Conservation (phyloP, 1,140 invertebrate species). For the Oedothorax gibbosus region DNA sequence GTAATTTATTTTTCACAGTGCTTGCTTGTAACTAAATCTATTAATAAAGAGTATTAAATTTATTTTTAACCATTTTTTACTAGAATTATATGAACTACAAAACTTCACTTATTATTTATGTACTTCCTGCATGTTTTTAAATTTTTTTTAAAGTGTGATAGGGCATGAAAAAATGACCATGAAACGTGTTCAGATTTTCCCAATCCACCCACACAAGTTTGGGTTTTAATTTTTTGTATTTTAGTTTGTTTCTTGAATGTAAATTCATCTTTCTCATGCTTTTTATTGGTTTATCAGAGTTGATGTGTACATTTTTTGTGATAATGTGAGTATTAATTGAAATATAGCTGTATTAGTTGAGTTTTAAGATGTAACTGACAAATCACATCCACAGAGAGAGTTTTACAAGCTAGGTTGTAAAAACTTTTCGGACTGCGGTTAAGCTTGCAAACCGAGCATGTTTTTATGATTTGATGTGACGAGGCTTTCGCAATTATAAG, state of each 20-base stretch:
- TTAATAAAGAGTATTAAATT: no score
- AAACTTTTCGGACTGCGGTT: constrained; percentile 14
- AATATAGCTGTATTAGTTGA: constrained; percentile 18
- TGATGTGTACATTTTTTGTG: constrained; percentile 28
- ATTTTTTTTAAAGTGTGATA: constrained; percentile 21
- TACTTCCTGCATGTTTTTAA: constrained; percentile 38
- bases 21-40: not conserved
- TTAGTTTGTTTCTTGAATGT: not conserved
- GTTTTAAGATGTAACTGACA: constrained; percentile 15
- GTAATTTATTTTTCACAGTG: not conserved
- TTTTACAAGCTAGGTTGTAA: constrained; percentile 20
- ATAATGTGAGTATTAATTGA: constrained; percentile 23
- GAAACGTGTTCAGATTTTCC: not conserved
- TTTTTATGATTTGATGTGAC: constrained; percentile 35
- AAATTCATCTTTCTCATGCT: not conserved
- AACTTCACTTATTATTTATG: constrained; percentile 20
- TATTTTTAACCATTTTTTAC: no score
- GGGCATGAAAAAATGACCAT: not conserved
- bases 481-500: constrained; percentile 14
- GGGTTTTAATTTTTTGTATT: constrained; percentile 13
- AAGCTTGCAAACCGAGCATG: constrained; percentile 3
- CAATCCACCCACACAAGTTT: constrained; percentile 6
- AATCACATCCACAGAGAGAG: constrained; percentile 16
- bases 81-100: no score
- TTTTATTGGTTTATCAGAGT: not conserved